Conservation (phyloP, 2,113 vertebrate genomes). For the Pedionomus torquatus region DNA sequence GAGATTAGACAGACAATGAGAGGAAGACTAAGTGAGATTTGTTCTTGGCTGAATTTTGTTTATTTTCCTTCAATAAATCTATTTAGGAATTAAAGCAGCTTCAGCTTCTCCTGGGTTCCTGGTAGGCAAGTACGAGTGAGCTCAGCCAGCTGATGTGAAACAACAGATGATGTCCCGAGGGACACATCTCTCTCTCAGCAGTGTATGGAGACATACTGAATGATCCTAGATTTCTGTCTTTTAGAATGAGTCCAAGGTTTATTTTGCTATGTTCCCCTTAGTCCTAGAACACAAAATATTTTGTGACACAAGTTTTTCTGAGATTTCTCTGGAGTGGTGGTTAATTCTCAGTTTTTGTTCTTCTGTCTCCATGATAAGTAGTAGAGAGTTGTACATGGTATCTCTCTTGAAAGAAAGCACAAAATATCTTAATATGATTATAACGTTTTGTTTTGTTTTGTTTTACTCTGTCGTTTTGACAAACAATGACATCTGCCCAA, state of each 20-base stretch:
- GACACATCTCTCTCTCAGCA: fast-evolving
- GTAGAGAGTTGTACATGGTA: not conserved
- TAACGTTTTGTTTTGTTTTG: slow-evolving; percentile 25
- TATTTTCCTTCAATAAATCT: not conserved
- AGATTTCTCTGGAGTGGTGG: not conserved
- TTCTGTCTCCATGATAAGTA: not conserved
- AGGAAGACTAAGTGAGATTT: too few relatives aligned
- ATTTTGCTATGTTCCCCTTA: not conserved
- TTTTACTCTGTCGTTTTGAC: slow-evolving; percentile 52
- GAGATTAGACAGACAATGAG: not conserved
- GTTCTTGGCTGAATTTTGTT: not conserved
- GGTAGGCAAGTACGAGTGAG: not conserved
- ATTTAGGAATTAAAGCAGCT: not conserved
- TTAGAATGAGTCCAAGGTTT: not conserved
- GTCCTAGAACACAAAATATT: not conserved
- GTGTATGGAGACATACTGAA: not conserved
- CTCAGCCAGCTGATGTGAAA: not conserved
- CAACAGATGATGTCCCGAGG: too few relatives aligned
- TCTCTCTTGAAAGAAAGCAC: not conserved
- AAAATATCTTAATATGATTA: not conserved
- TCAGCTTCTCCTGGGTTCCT: not conserved
- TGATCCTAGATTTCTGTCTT: not conserved
- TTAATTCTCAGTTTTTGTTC: not conserved
- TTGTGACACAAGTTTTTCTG: not conserved
- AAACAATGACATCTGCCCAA: slow-evolving; percentile 44